These are phyloP conservation scores for Litoditis marina DNA, from an alignment of 2,888 invertebrate genomes.

Conservation along the genomic window DNA sequence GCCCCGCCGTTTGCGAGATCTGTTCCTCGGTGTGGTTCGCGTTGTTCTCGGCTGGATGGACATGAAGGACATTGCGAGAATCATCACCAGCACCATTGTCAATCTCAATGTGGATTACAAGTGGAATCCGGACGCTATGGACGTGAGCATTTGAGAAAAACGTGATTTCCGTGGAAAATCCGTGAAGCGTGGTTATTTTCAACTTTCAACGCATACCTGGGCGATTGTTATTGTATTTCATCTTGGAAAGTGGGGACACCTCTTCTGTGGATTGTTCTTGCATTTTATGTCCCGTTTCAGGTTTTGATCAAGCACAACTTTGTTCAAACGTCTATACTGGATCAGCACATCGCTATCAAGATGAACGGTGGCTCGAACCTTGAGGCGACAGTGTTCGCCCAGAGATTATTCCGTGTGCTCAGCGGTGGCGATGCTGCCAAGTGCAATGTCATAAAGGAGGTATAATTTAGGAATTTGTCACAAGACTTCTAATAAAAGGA, in stretches of 20 bases:
- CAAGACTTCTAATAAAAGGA: no score
- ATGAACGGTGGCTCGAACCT: constrained; percentile 82
- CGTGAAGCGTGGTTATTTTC: no score
- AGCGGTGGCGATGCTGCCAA: constrained; percentile 23
- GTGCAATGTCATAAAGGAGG: constrained; percentile 22
- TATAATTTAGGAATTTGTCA: no score
- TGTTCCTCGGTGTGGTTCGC: constrained; percentile 42
- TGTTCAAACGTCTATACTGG: constrained; percentile 78
- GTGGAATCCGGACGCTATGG: constrained; percentile 74
- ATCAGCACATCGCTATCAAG: constrained; percentile 80
- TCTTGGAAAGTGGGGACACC: no score
- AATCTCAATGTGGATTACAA: constrained; percentile 44
- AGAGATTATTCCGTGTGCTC: constrained; percentile 66
- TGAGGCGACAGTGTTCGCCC: constrained; percentile 75
- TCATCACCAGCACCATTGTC: constrained; percentile 38
- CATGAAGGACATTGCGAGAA: constrained; percentile 24
- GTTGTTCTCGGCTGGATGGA: constrained; percentile 17
- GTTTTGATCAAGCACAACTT: constrained; percentile 76
- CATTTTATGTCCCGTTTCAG: constrained; percentile 8
- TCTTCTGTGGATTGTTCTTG: no score
- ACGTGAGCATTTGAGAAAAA: no score
- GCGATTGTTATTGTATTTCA: no score
- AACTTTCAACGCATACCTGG: no score
- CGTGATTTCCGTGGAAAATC: no score
- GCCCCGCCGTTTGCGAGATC: constrained; percentile 41